Conservation (phyloP, 2,888 invertebrate species). For the Cactoblastis cactorum region DNA sequence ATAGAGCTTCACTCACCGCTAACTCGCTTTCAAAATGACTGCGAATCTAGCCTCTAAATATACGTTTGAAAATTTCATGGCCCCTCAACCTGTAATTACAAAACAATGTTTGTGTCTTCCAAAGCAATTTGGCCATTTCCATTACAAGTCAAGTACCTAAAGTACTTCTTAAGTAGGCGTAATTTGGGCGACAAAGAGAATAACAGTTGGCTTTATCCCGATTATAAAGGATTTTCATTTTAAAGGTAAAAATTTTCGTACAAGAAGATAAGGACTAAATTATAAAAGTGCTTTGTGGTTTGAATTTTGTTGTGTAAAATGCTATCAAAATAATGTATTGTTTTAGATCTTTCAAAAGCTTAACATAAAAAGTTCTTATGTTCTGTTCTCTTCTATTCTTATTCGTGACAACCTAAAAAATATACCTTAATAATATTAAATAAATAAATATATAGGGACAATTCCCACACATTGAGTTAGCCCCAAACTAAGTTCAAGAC, state of each 20-base stretch:
- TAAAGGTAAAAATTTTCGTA: neutral
- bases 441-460: too few species aligned
- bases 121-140: slow-evolving; percentile 5
- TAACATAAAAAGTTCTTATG: too few species aligned
- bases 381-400: too few species aligned
- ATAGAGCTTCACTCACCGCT: too few species aligned
- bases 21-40: neutral
- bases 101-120: neutral
- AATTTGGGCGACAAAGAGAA: neutral
- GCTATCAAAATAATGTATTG: too few species aligned
- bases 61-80: slow-evolving; percentile 12
- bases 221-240: neutral
- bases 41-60: neutral
- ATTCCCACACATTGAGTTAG: too few species aligned
- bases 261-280: neutral
- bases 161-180: slow-evolving; percentile 2
- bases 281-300: neutral
- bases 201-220: neutral
- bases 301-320: neutral
- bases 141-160: slow-evolving; percentile 2
- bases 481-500: too few species aligned
- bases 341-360: too few species aligned
- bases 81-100: neutral
- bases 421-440: too few species aligned
- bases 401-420: too few species aligned